Evolutionary conservation across 2,888 invertebrate genomes (phyloP).

Genomic region (Eucriotettix oculatus): DNA sequence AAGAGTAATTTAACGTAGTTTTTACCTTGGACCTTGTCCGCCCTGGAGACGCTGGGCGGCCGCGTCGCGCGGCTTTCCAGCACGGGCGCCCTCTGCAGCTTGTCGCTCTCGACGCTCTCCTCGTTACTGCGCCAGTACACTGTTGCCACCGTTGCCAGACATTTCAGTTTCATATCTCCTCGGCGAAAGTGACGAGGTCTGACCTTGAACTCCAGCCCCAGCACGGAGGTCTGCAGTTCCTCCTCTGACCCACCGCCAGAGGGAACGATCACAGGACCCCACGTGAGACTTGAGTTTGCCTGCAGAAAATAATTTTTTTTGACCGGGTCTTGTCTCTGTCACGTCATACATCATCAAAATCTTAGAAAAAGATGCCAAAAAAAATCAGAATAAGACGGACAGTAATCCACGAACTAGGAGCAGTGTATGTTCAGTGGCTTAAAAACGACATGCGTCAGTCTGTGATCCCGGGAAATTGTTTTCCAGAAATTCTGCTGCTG

Average conservation of each 20-base stretch:
- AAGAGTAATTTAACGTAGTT: no score
- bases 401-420: no score
- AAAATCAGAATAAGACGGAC: no score
- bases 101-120: conserved; percentile 67
- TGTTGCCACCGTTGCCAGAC: conserved; percentile 72
- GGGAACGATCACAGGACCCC: conserved; percentile 28
- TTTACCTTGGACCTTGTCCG: conserved; percentile 55
- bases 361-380: no score
- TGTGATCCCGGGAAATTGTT: no score
- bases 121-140: conserved; percentile 79
- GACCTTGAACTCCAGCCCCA: conserved; percentile 67
- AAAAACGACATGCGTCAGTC: no score
- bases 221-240: conserved; percentile 58
- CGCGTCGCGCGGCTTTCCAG: conserved; percentile 52
- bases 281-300: conserved; percentile 35
- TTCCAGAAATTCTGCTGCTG: no score
- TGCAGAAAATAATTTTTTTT: conserved; percentile 6
- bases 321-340: no score
- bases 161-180: conserved; percentile 77
- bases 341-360: no score
- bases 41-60: conserved; percentile 34
- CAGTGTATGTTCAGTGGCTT: no score
- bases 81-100: conserved; percentile 51
- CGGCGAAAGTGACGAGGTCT: conserved; percentile 59
- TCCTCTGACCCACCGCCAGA: conserved; percentile 34